Base-by-base conservation (phyloP, 1,140 invertebrate genomes). In the Brachionus asplanchnoidis region DNA sequence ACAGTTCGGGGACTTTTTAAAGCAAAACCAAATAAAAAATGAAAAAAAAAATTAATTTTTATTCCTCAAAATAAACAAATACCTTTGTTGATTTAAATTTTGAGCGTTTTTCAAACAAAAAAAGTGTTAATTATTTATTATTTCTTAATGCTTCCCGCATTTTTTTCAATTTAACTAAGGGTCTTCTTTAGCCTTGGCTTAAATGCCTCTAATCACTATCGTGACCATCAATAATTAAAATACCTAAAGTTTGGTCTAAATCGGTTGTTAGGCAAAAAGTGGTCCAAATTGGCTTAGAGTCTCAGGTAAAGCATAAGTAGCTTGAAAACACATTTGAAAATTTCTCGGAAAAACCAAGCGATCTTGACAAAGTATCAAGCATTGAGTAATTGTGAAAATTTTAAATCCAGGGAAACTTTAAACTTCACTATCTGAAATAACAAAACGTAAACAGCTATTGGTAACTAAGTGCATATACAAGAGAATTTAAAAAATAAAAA, bases 381-480 rank as follows among this genome's bases (percentile, higher is more conserved):
- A 60, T 60, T 60, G 6, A 23, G 1, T 20, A 36, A 36, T 36
- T 7, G n/a, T 60, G 53, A 60, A 20, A 60, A 60, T 60, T 20
- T 20, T 8, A 23, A 60, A 60, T 60, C 53, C 53, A 60, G 53
- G 53, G 53, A 20, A 60, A 60, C 53, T 60, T 60, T 23, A 23
- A 36, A 60, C 53, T 60, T 60, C 53, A 60, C 53, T 60, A 60
- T 60, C 20, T 60, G 20, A n/a, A 60, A 60, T 20, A 60, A 56
- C 53, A 20, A 60, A 60, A 60, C 53, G 53, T 60, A 60, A 60
- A 60, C 53, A 60, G 66, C 32, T 68, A 68, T 40, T 73, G 68
- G 73, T 77, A 77, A 77, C 73, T 17, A 77, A 77, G 73, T 46
- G 73, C 73, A 77, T 77, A 77, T 77, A 77, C 73, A 28, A 77